Base-by-base conservation (phyloP, 2,888 invertebrate species). In the Ichneumoninae sp. region DNA sequence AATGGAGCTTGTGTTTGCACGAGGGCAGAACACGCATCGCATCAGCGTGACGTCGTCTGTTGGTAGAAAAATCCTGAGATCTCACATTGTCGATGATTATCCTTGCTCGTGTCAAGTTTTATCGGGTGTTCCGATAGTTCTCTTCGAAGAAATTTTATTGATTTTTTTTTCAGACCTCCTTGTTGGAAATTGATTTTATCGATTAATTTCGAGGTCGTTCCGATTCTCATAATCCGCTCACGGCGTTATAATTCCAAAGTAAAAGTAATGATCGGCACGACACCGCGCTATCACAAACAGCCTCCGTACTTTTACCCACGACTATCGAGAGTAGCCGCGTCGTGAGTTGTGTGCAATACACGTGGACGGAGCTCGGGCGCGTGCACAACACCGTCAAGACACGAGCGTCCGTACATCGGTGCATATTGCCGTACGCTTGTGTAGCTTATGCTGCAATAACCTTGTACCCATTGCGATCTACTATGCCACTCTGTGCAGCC, bases 391-490 rank as follows among this genome's bases (percentile, higher is more conserved):
- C 40, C 36, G 13, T 44, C 16, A 62, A 65, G 70, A 22, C 57
- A 44, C 44, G 62, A 13, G 44, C 57, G 60, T n/a, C 13, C 62
- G 16, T 57, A 7, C 69, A n/a, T 52, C 52, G 66, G 66, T 19
- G 44, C 40, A n/a, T 36, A 5, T 69, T n/a, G 54, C 44, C 62
- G 66, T 6, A 54, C 65, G 47, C 36, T 75, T 50, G 50, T 80
- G 40, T 47, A 33, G 70, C 65, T 57, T 71, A 70, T 80, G 78
- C 81, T 52, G 86, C 80, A 76, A 80, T 87, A 91, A 90, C 91
- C 91, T 91, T 91, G 91, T 91, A 90, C 90, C 89, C 90, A 90
- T 91, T 91, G 87, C 91, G 82, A 89, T 89, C 88, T 88, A 76
- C 82, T 82, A 76, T 77, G 74, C 78, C 47, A 85, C 76, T 82